Evolutionary conservation across 2,797 vertebrate genomes (phyloP), one percentile per base, ranked within the genome.

Genomic region (Hydrophis major): DNA sequence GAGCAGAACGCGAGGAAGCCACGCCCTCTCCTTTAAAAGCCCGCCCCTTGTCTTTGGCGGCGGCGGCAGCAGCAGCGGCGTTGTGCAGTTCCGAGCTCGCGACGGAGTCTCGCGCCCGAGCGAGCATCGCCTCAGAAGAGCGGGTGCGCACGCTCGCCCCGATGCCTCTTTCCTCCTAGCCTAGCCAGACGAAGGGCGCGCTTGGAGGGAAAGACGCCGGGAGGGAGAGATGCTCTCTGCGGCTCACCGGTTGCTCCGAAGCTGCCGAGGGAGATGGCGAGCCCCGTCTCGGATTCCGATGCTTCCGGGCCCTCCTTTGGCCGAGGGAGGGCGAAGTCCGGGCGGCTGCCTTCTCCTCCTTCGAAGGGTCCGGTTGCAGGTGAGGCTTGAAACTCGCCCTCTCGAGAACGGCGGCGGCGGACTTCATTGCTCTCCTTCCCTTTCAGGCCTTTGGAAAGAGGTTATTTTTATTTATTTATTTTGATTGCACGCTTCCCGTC

Each of bases 21-120:
- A 50, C 96, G 93, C 97, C 96, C 95, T 95, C 78, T 18, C 37
- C 25, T 37, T 11, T 20, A 55, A 66, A 66, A 87, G 63, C 89
- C 94, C 95, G 91, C 94, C 87, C 89, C 27, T 42, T 94, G 22
- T 86, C 11, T 37, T 20, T 61, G 83, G 14, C 22, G 12, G 22
- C 55, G 16, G 61, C 55, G 4, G 0, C 37, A 2, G 55, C 37
- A 37, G 11, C 25, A 1, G 7, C 1, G 61, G 27, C 61, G 12
- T 66, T n/a, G 22, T 2, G 37, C 86, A 0, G 86, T 13, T 4
- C 0, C 11, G 86, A 27, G 6, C 0, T 28, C 20, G 13, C 37
- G 20, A 3, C 20, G 13, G 87, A 20, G 12, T 28, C 53, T 47
- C 20, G 8, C 18, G 87, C 22, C 11, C 59, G n/a, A 42, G 74